phyloP scores from a whole-genome alignment of 2,888 invertebrate genomes.

The Lymantria monacha region DNA sequence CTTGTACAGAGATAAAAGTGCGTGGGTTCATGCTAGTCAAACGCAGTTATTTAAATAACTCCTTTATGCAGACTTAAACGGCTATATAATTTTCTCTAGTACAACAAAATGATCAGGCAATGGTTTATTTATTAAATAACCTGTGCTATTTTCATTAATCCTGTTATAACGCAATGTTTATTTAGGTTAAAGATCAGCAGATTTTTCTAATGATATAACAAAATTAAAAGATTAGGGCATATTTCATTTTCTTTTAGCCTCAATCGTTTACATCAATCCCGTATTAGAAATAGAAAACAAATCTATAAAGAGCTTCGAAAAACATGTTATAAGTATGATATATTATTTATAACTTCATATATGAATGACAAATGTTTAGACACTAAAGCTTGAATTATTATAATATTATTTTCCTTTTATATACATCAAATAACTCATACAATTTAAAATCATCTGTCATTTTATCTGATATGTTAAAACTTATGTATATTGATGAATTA shows the following conservation, averaged over 20 bases:
- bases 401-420: conserved; percentile 21
- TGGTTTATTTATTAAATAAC: no score
- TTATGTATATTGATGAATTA: conserved; percentile 31
- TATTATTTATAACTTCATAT: conserved; percentile 14
- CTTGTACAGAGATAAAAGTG: conserved; percentile 72
- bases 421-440: conserved; percentile 13
- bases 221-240: no score
- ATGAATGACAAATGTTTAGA: conserved; percentile 16
- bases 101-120: no score
- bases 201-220: no score
- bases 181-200: no score
- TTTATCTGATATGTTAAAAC: conserved; percentile 5
- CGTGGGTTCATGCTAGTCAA: conserved; percentile 63
- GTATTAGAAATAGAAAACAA: no score
- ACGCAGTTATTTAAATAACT: conserved; percentile 53
- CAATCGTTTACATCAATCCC: no score
- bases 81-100: neutral
- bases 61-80: conserved; percentile 11
- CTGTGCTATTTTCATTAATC: no score
- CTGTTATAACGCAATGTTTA: no score
- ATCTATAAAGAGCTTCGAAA: no score
- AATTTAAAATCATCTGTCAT: conserved; percentile 20
- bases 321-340: neutral
- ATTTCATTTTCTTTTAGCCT: no score
- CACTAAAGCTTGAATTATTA: conserved; percentile 19